These are phyloP conservation scores for Thaleichthys pacificus DNA, from an alignment of 2,797 vertebrate species.

Conservation along the genomic window DNA sequence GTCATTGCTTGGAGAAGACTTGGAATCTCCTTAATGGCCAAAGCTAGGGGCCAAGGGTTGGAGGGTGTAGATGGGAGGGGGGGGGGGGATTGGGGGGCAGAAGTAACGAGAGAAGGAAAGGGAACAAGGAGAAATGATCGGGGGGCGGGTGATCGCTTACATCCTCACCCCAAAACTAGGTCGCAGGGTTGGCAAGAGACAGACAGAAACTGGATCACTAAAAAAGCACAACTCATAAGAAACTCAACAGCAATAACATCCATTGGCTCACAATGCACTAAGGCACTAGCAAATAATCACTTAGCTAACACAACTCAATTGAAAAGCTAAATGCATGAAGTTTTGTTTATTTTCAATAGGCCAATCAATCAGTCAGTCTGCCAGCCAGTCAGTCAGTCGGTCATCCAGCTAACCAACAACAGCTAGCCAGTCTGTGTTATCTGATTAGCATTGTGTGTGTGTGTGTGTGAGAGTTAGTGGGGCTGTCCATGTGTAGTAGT, in stretches of 20 bases:
- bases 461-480: neutral
- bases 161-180: slow-evolving; percentile 60
- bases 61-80: slow-evolving; percentile 23
- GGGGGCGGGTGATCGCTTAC: slow-evolving; percentile 18
- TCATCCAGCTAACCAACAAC: slow-evolving; percentile 22
- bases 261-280: slow-evolving; percentile 55
- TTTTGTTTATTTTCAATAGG: slow-evolving; percentile 72
- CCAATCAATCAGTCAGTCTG: slow-evolving; percentile 53
- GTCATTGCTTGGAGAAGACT: slow-evolving; percentile 69
- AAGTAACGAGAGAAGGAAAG: slow-evolving; percentile 21
- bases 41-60: slow-evolving; percentile 54
- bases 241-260: slow-evolving; percentile 6
- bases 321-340: slow-evolving; percentile 68
- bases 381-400: slow-evolving; percentile 31
- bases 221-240: slow-evolving; percentile 60
- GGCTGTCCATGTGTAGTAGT: too few relatives aligned
- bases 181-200: slow-evolving; percentile 58
- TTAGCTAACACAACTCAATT: too few relatives aligned
- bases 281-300: slow-evolving; percentile 43
- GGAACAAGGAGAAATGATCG: neutral
- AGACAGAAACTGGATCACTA: slow-evolving; percentile 61
- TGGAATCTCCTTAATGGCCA: slow-evolving; percentile 74
- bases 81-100: slow-evolving; percentile 27
- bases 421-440: too few relatives aligned
- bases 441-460: neutral